Evolutionary conservation across 2,888 invertebrate genomes (phyloP).

Genomic region (Microchrysa polita): DNA sequence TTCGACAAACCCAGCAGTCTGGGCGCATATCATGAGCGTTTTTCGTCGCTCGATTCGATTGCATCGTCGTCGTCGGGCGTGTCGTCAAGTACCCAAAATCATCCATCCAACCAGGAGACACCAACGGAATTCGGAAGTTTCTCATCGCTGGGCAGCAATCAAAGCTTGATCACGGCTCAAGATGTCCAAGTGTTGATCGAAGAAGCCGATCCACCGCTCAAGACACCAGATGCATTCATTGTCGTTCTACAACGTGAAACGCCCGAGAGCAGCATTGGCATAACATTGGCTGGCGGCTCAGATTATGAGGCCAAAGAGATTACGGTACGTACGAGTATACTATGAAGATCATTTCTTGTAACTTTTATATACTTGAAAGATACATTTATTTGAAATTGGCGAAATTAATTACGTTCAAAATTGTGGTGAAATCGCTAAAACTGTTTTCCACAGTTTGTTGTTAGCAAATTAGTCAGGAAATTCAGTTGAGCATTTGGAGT

Average conservation of each 20-base stretch:
- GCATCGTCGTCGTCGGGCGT: constrained; percentile 65
- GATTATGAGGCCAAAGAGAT: constrained; percentile 94
- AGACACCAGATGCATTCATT: constrained; percentile 70
- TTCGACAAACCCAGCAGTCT: constrained; percentile 43
- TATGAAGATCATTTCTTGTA: neutral
- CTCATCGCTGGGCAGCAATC: constrained; percentile 64
- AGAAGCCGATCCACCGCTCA: constrained; percentile 73
- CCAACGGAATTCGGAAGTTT: constrained; percentile 64
- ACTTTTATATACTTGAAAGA: neutral
- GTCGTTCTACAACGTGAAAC: constrained; percentile 75
- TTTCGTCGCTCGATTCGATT: constrained; percentile 63
- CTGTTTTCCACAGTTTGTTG: too few relatives aligned
- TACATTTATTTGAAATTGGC: neutral
- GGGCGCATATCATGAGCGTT: constrained; percentile 60
- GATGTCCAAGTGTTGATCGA: constrained; percentile 74
- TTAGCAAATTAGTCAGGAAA: neutral
- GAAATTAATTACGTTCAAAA: constrained; percentile 17
- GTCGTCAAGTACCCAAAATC: constrained; percentile 62
- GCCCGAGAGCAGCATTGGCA: constrained; percentile 80
- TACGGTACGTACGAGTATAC: constrained; percentile 71
- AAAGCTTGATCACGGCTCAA: constrained; percentile 64
- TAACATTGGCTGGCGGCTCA: constrained; percentile 87
- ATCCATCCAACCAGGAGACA: constrained; percentile 61
- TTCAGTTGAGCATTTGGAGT: constrained; percentile 1
- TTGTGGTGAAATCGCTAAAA: neutral